Conservation (phyloP, 2,888 invertebrate species). For the Ptychoptera contaminata region DNA sequence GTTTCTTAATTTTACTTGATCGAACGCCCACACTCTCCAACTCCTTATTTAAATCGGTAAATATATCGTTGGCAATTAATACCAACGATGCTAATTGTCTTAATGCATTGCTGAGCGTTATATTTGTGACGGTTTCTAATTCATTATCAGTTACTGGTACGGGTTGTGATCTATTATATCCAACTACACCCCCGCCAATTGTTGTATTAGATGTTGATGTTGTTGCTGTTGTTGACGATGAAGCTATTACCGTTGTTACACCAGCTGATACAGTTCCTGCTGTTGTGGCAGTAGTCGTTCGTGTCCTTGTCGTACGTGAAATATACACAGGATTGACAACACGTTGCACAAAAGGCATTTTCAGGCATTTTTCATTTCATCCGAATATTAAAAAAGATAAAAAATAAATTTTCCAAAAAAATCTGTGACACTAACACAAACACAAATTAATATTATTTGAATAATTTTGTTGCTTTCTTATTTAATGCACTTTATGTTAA, state of each 20-base stretch:
- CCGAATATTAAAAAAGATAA: too few relatives aligned
- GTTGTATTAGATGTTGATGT: slow-evolving; percentile 15
- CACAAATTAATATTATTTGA: too few relatives aligned
- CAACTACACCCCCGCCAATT: slow-evolving; percentile 2
- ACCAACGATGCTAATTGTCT: slow-evolving; percentile 75
- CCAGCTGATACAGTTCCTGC: slow-evolving; percentile 11
- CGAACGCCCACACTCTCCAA: slow-evolving; percentile 58
- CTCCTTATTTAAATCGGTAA: slow-evolving; percentile 62
- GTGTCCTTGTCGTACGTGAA: slow-evolving; percentile 39
- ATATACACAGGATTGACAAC: slow-evolving; percentile 68
- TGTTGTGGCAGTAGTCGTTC: slow-evolving; percentile 3
- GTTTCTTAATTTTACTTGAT: slow-evolving; percentile 50
- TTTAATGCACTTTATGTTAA: too few relatives aligned
- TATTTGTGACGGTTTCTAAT: slow-evolving; percentile 74
- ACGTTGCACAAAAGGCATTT: slow-evolving; percentile 79
- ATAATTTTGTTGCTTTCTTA: too few relatives aligned
- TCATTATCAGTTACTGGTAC: slow-evolving; percentile 49
- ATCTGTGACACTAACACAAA: too few relatives aligned
- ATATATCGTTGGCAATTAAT: slow-evolving; percentile 70
- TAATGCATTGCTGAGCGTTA: slow-evolving; percentile 68
- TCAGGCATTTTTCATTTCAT: slow-evolving; percentile 17
- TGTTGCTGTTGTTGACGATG: slow-evolving; percentile 25
- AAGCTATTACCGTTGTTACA: slow-evolving; percentile 10
- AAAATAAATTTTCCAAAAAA: too few relatives aligned
- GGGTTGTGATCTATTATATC: neutral